These are phyloP conservation scores for Isoperla grammatica DNA, from an alignment of 2,888 invertebrate genomes.

Conservation along the genomic window DNA sequence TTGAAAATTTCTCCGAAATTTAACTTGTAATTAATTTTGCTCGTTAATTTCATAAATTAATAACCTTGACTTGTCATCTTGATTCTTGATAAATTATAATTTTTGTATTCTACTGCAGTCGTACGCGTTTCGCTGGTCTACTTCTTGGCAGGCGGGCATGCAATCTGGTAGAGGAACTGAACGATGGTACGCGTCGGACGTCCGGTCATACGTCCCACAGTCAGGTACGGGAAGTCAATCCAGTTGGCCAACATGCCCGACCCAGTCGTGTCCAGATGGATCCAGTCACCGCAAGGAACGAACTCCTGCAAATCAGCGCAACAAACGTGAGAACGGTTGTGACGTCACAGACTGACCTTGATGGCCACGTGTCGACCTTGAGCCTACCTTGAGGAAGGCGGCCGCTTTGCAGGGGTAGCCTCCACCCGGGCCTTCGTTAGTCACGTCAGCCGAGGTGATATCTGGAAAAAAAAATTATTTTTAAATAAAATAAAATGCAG, in stretches of 20 bases:
- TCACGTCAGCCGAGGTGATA: constrained; percentile 20
- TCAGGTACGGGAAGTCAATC: constrained; percentile 57
- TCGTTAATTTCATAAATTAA: too few relatives aligned
- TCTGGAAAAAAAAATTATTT: background rate
- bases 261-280: constrained; percentile 76
- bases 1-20: too few relatives aligned
- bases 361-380: too few relatives aligned
- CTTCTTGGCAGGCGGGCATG: constrained; percentile 23
- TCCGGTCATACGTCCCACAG: constrained; percentile 55
- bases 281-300: constrained; percentile 65
- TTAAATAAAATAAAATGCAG: background rate
- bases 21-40: too few relatives aligned
- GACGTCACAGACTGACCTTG: too few relatives aligned
- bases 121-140: too few relatives aligned
- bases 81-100: too few relatives aligned
- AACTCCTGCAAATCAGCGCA: constrained; percentile 49
- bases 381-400: constrained; percentile 53
- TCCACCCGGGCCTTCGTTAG: constrained; percentile 28
- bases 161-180: constrained; percentile 42
- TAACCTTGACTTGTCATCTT: too few relatives aligned
- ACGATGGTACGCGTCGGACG: constrained; percentile 56
- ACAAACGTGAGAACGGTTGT: background rate
- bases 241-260: constrained; percentile 57
- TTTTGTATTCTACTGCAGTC: too few relatives aligned
- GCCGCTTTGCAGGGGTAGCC: constrained; percentile 66